These are phyloP conservation scores for Paramormyrops hopkinsi DNA, from an alignment of 2,797 vertebrate species.

Conservation along the genomic window DNA sequence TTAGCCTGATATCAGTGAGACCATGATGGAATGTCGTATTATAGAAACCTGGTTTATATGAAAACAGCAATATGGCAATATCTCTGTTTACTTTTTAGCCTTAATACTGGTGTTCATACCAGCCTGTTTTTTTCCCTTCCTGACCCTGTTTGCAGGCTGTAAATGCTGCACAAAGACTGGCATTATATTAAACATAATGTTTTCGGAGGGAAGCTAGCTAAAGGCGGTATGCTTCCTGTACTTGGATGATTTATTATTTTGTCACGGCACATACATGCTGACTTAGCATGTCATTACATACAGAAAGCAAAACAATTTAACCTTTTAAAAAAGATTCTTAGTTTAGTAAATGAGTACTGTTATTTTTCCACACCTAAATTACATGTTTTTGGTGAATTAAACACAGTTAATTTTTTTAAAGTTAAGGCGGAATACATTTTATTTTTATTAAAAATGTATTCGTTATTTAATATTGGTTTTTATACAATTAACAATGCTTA, in stretches of 20 bases:
- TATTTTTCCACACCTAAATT: neutral
- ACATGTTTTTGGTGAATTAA: neutral
- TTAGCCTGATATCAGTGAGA: slow-evolving; percentile 4
- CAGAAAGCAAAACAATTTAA: neutral
- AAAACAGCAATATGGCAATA: neutral
- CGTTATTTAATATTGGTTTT: neutral
- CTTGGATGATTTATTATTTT: neutral
- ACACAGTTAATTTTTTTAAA: neutral
- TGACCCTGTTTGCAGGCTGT: neutral
- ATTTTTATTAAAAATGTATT: neutral
- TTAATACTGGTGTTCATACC: neutral
- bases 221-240: neutral
- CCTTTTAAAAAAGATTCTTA: neutral
- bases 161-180: neutral
- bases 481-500: neutral
- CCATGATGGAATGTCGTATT: neutral
- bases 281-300: neutral
- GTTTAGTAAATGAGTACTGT: neutral
- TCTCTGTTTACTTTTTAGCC: neutral
- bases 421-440: neutral
- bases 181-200: neutral
- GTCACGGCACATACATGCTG: neutral
- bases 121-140: neutral
- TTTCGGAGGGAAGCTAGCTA: neutral
- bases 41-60: neutral